These are phyloP conservation scores for Scaptomyza pallida DNA, from an alignment of 1,140 invertebrate species.

Conservation along the genomic window DNA sequence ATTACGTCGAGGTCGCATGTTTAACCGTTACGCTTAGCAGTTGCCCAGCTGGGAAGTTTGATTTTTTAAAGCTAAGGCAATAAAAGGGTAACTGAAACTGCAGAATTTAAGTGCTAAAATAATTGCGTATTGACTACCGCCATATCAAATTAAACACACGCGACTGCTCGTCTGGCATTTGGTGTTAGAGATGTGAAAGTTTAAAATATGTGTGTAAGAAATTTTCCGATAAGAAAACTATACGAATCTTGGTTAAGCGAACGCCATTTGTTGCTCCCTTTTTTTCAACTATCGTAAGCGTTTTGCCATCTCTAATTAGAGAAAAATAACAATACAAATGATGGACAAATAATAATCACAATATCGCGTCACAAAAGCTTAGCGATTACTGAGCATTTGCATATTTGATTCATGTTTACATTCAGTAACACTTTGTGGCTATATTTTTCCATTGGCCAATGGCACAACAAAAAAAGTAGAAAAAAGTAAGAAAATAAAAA, in stretches of 20 bases:
- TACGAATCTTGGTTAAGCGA: too few relatives aligned
- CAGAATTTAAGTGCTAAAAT: constrained; percentile 20
- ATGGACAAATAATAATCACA: constrained; percentile 11
- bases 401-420: constrained; percentile 60
- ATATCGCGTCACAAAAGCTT: constrained; percentile 13
- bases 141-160: constrained; percentile 54
- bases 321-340: neutral
- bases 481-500: constrained; percentile 19
- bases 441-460: constrained; percentile 56
- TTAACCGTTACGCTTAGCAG: constrained; percentile 61
- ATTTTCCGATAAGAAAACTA: too few relatives aligned
- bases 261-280: neutral
- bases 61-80: constrained; percentile 17
- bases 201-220: too few relatives aligned
- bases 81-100: constrained; percentile 12
- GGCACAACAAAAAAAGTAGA: neutral
- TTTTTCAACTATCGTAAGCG: neutral
- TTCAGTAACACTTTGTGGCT: constrained; percentile 41
- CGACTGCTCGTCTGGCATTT: constrained; percentile 27
- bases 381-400: constrained; percentile 48
- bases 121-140: constrained; percentile 18
- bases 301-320: constrained; percentile 4
- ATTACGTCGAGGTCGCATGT: constrained; percentile 57
- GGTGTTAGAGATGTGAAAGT: constrained; percentile 5
- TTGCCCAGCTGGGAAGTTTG: neutral